Base-by-base conservation (phyloP, 2,113 vertebrate species). In the Oceanodroma tethys region DNA sequence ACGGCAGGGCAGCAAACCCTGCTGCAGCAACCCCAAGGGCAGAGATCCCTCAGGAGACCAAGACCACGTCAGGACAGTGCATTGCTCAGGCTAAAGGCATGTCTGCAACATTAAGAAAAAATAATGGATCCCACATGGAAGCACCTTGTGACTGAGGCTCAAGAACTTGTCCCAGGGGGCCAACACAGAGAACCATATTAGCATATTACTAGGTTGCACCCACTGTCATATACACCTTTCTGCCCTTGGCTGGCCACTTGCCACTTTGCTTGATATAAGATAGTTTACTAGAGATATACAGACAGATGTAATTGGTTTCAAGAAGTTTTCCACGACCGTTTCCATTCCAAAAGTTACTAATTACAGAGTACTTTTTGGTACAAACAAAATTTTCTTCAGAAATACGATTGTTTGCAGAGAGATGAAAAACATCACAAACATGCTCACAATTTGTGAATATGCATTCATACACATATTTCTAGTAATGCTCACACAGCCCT, bases 401-500 rank as follows among this genome's bases (percentile, higher is more conserved):
- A 83, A 48, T 55, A 60, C 36, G 60, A 5, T 45, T 68, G 71
- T 72, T 87, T 86, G 73, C 80, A 87, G 70, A n/a, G 72, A 7
- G 85, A 70, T 32, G 62, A 83, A 85, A 94, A 91, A 43, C 67
- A 30, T 36, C 3, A 16, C 80, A 87, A 83, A 68, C 72, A 62
- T 29, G 81, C 65, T 45, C 21, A 26, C 52, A 17, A 60, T 68
- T 22, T 40, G 74, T 17, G 70, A 94, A n/a, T 62, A 0, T 17
- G 58, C 78, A 65, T 53, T 50, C 38, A 16, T 38, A 70, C 43
- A 62, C 93, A 93, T 87, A 62, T 74, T 93, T 93, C 66, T 63
- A 62, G 90, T 14, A 71, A n/a, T 53, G 85, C 38, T 96, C 95
- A 94, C 0, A 2, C 72, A 50, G 81, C 60, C 29, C 42, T 89